These are phyloP conservation scores for Halichoerus grypus DNA, from an alignment of 2,113 vertebrate species.

Conservation along the genomic window DNA sequence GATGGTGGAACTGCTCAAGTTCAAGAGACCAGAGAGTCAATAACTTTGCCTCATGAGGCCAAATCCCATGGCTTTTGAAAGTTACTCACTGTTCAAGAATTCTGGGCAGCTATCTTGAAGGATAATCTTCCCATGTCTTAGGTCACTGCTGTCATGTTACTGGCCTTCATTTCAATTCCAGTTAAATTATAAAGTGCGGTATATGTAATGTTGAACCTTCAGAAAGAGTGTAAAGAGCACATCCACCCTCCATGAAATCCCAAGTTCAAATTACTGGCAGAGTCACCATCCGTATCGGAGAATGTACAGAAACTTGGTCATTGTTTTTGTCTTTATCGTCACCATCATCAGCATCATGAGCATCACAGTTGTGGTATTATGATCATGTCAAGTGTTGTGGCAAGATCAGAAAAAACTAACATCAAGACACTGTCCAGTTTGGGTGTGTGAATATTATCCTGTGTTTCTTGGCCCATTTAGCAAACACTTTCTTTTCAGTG, in stretches of 20 bases:
- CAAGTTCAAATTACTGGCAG: slow-evolving; percentile 77
- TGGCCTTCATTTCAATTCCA: slow-evolving; percentile 83
- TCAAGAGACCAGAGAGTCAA: background rate
- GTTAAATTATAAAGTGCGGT: slow-evolving; percentile 87
- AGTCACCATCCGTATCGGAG: slow-evolving; percentile 65
- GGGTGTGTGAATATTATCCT: slow-evolving; percentile 97
- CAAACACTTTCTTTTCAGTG: slow-evolving; percentile 97
- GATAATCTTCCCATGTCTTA: slow-evolving; percentile 68
- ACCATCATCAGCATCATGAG: slow-evolving; percentile 19
- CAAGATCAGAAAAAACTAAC: slow-evolving; percentile 67
- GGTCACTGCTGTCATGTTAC: slow-evolving; percentile 69
- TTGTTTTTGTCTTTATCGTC: background rate
- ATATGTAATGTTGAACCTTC: slow-evolving; percentile 82
- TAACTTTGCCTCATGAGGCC: background rate
- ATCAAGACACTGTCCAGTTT: slow-evolving; percentile 95
- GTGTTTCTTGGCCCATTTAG: slow-evolving; percentile 96
- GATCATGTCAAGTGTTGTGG: slow-evolving; percentile 48
- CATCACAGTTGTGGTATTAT: slow-evolving; percentile 77
- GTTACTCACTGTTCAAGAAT: slow-evolving; percentile 70
- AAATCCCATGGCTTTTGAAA: background rate
- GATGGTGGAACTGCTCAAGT: background rate
- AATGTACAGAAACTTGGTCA: slow-evolving; percentile 73
- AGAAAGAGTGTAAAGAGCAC: slow-evolving; percentile 80
- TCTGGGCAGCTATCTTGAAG: slow-evolving; percentile 68
- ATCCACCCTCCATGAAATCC: slow-evolving; percentile 77